Conservation (phyloP, 2,797 vertebrate genomes). For the Galagoides demidoff region DNA sequence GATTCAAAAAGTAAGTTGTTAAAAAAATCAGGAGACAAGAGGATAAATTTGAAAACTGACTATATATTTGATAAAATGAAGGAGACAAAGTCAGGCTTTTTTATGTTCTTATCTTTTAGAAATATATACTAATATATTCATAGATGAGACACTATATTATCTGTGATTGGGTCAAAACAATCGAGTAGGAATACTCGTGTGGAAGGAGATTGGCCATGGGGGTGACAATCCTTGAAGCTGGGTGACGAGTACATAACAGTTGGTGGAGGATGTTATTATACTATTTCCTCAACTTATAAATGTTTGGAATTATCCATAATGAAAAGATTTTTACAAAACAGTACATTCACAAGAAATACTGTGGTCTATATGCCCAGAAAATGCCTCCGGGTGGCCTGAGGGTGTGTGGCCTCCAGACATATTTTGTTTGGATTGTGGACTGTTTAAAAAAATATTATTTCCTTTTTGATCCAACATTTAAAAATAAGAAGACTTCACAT, state of each 20-base stretch:
- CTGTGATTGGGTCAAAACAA: not conserved
- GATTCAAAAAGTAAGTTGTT: not conserved
- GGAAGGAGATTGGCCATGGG: not conserved
- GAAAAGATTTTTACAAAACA: not conserved
- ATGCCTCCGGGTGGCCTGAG: constrained; percentile 68
- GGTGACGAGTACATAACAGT: not conserved
- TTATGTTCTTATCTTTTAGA: not conserved
- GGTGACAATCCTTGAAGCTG: not conserved
- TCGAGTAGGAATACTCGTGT: not conserved
- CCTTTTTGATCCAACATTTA: constrained; percentile 70
- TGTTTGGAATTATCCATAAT: not conserved
- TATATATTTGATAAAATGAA: not conserved
- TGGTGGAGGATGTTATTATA: not conserved
- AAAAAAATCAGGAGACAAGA: not conserved
- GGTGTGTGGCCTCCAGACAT: constrained; percentile 72
- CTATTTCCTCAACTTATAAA: not conserved
- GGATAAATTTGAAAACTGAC: not conserved
- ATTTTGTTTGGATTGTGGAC: constrained; percentile 70
- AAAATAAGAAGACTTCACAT: constrained; percentile 66
- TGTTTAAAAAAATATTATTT: constrained; percentile 48
- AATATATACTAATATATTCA: not conserved
- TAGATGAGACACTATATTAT: not conserved
- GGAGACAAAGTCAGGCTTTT: not conserved
- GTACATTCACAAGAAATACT: not conserved
- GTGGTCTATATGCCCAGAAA: constrained; percentile 43